Evolutionary conservation across 2,888 invertebrate genomes (phyloP), one percentile per base, ranked within the genome.

Genomic region (Sinodicranocentrus sp.): DNA sequence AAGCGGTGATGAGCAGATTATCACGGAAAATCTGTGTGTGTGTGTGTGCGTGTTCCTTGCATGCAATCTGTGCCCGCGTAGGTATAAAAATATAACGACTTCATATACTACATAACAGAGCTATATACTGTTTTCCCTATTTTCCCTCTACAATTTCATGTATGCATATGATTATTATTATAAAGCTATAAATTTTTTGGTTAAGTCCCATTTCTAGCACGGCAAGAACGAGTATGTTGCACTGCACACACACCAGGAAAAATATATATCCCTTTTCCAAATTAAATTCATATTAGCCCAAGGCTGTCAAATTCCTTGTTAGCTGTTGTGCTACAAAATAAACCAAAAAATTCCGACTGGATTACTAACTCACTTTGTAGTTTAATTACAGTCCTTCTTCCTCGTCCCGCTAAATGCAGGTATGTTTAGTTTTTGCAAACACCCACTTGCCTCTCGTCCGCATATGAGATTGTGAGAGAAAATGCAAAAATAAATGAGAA

Each of bases 231-330:
- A 48, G 15, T n/a, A 48, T 39, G 39, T 6, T 39, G 39, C 13
- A 39, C 39, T 6, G 48, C 15, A 48, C 15, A 48, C 48, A n/a
- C 48, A 17, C 8, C 6, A 39, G 39, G 13, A 39, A 6, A 39
- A 39, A 39, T 10, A 61, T 8, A n/a, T 1, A 39, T 17, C 25
- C 21, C 26, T 70, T 44, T 17, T 28, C 19, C 67, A 59, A 77
- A 77, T 77, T 77, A 77, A 68, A 77, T 59, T 68, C 68, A 43
- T 54, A 76, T 77, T 68, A 67, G 77, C 77, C 77, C 68, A 77
- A 59, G 77, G 77, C 77, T 77, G 77, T 77, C 61, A 68, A 77
- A 77, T 68, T 77, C 61, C 77, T 77, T 68, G 77, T 77, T 77
- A 77, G 44, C 5, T 5, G 15, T 23, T 25, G 25, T 54, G 19